Evolutionary conservation across 1,140 invertebrate genomes (phyloP), one percentile per base, ranked within the genome.

Genomic region (Lanistes nyassanus): DNA sequence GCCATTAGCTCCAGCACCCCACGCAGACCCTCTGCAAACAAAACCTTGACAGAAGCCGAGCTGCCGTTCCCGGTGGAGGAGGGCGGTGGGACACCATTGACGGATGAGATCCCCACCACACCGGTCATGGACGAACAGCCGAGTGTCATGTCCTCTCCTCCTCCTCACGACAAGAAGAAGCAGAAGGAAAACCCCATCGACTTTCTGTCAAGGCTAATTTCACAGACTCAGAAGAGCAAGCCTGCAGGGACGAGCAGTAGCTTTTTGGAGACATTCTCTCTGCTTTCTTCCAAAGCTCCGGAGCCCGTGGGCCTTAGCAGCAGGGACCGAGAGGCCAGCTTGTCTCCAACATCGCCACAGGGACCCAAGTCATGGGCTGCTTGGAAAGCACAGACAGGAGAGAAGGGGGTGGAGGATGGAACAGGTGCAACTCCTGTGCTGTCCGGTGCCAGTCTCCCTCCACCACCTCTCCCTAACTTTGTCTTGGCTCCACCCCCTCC

Each of bases 151-250:
- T 51, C 26, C 55, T 53, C 39, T 42, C 64, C 42, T 34, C 73
- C 13, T 60, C 73, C 0, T 67, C 72, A n/a, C 68, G 51, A 60
- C 29, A 79, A 69, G 36, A 56, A 65, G n/a, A 71, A 62, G 72
- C 72, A 79, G 60, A 78, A 78, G 58, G 75, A 81, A 36, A 86
- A 87, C 74, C 84, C 86, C 7, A 86, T 87, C 34, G 86, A 86
- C 71, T 86, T 87, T 76, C 76, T 87, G 13, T 86, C 86, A n/a
- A 81, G 84, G 74, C 81, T 86, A 16, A 81, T 87, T 51, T 80
- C 80, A 58, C 82, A 87, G 77, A 82, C 84, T 21, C 78, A 84
- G 51, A 84, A 85, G 75, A 77, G 68, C 31, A 68, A 79, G 13
- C 72, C 75, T 21, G 55, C 71, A 11, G 68, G 77, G 29, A 62